phyloP scores from a whole-genome alignment of 1,140 invertebrate genomes.

The Achroia grisella region DNA sequence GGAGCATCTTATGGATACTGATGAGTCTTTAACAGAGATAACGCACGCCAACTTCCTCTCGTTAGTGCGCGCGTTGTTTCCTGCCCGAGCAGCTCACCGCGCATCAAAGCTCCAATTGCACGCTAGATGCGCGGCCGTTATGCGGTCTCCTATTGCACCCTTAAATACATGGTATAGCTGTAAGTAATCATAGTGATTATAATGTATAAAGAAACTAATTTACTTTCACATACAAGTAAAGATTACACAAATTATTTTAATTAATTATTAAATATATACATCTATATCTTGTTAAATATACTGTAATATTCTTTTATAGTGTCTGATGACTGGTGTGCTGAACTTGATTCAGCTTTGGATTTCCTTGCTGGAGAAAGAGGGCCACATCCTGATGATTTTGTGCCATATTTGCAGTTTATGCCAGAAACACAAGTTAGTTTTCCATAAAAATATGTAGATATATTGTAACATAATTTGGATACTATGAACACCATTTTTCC shows the following conservation, averaged over 20 bases:
- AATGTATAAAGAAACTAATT: neutral
- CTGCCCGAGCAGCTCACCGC: slow-evolving; percentile 86
- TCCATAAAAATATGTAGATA: neutral
- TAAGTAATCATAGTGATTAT: slow-evolving; percentile 30
- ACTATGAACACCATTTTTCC: no score
- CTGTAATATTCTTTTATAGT: slow-evolving; percentile 38
- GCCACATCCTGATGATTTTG: slow-evolving; percentile 90
- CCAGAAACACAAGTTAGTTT: slow-evolving; percentile 67
- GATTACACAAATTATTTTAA: no score
- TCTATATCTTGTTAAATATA: neutral
- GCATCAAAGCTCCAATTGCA: slow-evolving; percentile 84
- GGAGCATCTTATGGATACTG: slow-evolving; percentile 70
- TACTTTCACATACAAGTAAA: neutral
- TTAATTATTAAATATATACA: no score
- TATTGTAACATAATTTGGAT: neutral
- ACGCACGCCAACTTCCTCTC: slow-evolving; percentile 89
- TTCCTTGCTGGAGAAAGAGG: slow-evolving; percentile 91
- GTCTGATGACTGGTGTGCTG: slow-evolving; percentile 84
- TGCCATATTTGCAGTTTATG: slow-evolving; percentile 95
- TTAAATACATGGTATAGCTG: slow-evolving; percentile 86
- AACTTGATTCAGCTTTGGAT: slow-evolving; percentile 86
- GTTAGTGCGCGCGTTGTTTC: slow-evolving; percentile 86
- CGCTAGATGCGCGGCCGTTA: slow-evolving; percentile 85
- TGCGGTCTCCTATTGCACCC: slow-evolving; percentile 85
- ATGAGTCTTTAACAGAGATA: slow-evolving; percentile 73